These are phyloP conservation scores for Takifugu bimaculatus DNA, from an alignment of 2,113 vertebrate species.

Conservation along the genomic window DNA sequence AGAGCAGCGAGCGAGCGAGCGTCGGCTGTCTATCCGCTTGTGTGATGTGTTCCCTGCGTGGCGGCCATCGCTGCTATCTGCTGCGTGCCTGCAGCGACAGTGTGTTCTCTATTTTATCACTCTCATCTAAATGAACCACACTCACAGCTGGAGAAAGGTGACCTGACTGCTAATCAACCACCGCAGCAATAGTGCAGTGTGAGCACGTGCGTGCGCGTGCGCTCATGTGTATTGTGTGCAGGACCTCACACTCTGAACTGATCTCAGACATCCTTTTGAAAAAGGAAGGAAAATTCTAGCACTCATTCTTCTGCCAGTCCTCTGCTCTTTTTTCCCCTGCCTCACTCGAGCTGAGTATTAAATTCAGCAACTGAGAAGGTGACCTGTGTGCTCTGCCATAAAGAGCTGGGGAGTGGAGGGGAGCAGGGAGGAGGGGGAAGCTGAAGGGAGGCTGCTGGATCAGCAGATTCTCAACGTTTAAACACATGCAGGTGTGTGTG, in stretches of 20 bases:
- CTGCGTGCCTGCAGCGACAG: slow-evolving; percentile 52
- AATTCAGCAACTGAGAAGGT: slow-evolving; percentile 79
- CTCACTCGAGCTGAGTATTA: slow-evolving; percentile 73
- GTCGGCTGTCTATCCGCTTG: slow-evolving; percentile 14
- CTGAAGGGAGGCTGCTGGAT: slow-evolving; percentile 71
- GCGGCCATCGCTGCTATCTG: slow-evolving; percentile 46
- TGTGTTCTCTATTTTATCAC: slow-evolving; percentile 65
- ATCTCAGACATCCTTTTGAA: slow-evolving; percentile 54
- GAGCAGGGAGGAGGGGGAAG: slow-evolving; percentile 28
- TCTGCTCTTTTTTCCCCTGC: slow-evolving; percentile 35
- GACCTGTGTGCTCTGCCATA: slow-evolving; percentile 76
- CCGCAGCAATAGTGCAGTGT: slow-evolving; percentile 29
- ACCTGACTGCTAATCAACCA: slow-evolving; percentile 72
- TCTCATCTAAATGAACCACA: slow-evolving; percentile 64
- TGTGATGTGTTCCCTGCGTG: slow-evolving; percentile 32
- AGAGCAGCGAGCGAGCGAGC: slow-evolving; percentile 27
- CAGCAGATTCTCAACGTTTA: slow-evolving; percentile 76
- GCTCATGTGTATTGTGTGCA: slow-evolving; percentile 3
- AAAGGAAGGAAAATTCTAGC: slow-evolving; percentile 52
- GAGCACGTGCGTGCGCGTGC: slow-evolving; percentile 27
- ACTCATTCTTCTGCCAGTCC: slow-evolving; percentile 50
- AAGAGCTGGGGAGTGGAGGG: slow-evolving; percentile 64
- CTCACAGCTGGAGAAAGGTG: slow-evolving; percentile 74
- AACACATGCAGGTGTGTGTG: slow-evolving; percentile 54
- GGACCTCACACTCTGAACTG: slow-evolving; percentile 43